Base-by-base conservation (phyloP, 2,888 invertebrate genomes). In the Ferdinandea cuprea region DNA sequence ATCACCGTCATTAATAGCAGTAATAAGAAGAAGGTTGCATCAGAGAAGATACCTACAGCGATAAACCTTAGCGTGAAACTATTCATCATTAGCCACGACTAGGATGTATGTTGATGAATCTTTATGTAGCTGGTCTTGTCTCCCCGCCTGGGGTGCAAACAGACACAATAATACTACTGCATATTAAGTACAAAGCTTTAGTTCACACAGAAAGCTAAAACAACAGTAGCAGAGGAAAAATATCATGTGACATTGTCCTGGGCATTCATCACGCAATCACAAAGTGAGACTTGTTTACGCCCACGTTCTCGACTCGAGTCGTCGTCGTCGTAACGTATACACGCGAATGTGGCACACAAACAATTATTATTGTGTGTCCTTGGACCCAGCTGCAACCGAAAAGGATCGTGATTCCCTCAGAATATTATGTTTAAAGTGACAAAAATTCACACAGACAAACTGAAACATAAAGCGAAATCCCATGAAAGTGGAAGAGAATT, bases 191-290 rank as follows among this genome's bases (percentile, higher is more conserved):
- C 11, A n/a, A n/a, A n/a, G n/a, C n/a, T n/a, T n/a, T n/a, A n/a
- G n/a, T n/a, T n/a, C 42, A 30, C 40, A 21, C n/a, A 25, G 54
- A 1, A 3, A 44, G 21, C 21, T 65, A 32, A 9, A 8, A 9
- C 0, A 9, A 32, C 2, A 32, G 2, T 0, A 9, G 8, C 2
- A 32, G 2, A 32, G 8, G 8, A 0, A 32, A 1, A 32, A 8
- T 25, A 48, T 15, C 44, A 37, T 21, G 30, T 30, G 73, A 65
- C 65, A 65, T 73, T 73, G 65, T 73, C 65, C 58, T 65, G 73
- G 65, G 73, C 17, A 58, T 74, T 74, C 66, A 74, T 74, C 74
- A 66, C 44, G 74, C 58, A 66, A 66, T 66, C 74, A 74, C 58
- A 74, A 74, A 74, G 74, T 66, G 25, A 65, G 32, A 40, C 48